Evolutionary conservation across 2,888 invertebrate species (phyloP), one percentile per base, ranked within the genome.

Genomic region (Cheilosia urbana): DNA sequence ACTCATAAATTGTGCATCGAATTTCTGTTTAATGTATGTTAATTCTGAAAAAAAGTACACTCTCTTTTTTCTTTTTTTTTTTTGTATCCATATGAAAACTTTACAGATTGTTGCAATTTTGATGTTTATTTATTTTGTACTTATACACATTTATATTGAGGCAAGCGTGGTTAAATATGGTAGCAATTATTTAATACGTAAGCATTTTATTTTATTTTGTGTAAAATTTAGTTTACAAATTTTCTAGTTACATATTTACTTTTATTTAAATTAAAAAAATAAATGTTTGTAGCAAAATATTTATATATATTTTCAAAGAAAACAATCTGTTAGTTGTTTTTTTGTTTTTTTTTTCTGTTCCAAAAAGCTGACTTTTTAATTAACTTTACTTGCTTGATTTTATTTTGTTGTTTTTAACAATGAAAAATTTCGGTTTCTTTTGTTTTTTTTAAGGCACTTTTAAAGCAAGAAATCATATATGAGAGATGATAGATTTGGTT

Each of bases 111-210:
- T 58, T 72, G 5, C 47, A 75, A 27, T 37, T 27, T 4, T 15
- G 42, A 51, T 63, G 27, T 34, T 55, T 6, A 49, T 68, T 63
- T 60, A 62, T 76, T 80, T 85, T 81, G 81, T 85, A 81, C 80
- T 85, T 68, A 77, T 85, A 81, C 71, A 77, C 77, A 85, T 85
- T 81, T 85, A 76, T 79, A 76, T 85, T 77, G 85, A 85, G 85
- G 85, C 85, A 85, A 85, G 85, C 85, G 71, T 85, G 85, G 81
- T 85, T 85, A 85, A 76, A 62, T 81, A 60, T 72, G 17, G 34
- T 45, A 66, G 30, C 37, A 65, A 71, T 57, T 84, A 34, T 63
- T 51, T 55, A 37, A 53, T 40, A 37, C 42, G 19, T 47, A 58
- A 49, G 21, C 65, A 21, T 34, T 55, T 11, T 49, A 47, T 6